phyloP scores from a whole-genome alignment of 2,113 vertebrate species.

The Microcebus ravelobensis region DNA sequence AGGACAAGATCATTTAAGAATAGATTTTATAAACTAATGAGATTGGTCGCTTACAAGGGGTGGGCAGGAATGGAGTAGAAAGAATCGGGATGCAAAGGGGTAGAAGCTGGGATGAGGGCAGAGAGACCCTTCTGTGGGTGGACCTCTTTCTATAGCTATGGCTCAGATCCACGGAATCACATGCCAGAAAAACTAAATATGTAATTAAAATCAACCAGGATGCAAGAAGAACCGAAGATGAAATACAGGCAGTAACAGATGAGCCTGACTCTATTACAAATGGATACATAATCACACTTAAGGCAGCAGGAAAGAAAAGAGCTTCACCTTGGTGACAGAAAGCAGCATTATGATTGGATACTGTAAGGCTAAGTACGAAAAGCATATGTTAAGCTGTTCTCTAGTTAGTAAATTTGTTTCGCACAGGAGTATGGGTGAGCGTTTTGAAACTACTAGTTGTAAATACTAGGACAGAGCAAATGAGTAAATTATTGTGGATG shows the following conservation, averaged over 20 bases:
- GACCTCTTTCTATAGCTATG: not conserved
- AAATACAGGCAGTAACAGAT: not conserved
- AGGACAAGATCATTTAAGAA: slow-evolving; percentile 67
- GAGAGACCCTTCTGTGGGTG: not conserved
- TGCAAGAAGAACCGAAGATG: not conserved
- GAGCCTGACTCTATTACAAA: not conserved
- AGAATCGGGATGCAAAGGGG: not conserved
- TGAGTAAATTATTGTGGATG: not conserved
- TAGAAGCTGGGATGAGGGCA: not conserved
- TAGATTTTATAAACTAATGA: slow-evolving; percentile 60
- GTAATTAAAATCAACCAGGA: not conserved
- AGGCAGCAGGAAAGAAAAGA: not conserved
- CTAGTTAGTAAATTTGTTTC: not conserved
- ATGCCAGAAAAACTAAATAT: not conserved
- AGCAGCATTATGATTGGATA: not conserved
- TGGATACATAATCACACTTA: not conserved
- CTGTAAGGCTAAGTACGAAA: not conserved
- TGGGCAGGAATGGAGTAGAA: not conserved
- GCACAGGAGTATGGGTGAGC: not conserved
- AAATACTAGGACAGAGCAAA: not conserved
- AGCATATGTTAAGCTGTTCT: not conserved
- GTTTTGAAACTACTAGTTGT: not conserved
- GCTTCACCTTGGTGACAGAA: not conserved
- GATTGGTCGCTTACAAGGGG: not conserved
- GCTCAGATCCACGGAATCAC: not conserved